Conservation (phyloP, 2,888 invertebrate species). For the Helicoverpa assulta region DNA sequence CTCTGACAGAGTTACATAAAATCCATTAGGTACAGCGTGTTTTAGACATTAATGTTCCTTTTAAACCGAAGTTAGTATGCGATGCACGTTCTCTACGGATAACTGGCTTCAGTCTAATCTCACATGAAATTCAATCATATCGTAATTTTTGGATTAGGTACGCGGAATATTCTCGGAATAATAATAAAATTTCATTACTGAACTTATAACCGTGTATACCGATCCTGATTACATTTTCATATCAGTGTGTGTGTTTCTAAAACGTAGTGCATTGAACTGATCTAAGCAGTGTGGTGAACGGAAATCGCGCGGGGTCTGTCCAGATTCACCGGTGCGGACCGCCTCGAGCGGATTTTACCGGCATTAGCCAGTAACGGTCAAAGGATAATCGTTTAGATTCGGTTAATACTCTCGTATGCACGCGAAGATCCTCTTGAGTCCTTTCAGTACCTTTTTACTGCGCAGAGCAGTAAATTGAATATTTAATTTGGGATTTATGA, state of each 20-base stretch:
- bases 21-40: conserved; percentile 8
- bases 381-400: conserved; percentile 59
- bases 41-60: conserved; percentile 18
- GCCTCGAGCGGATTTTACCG: conserved; percentile 75
- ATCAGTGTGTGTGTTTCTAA: conserved; percentile 29
- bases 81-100: conserved; percentile 28
- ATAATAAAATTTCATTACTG: conserved; percentile 25
- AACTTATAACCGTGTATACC: conserved; percentile 12
- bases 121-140: conserved; percentile 49
- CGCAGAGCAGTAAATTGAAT: conserved; percentile 38
- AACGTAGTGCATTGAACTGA: conserved; percentile 78
- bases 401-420: conserved; percentile 48
- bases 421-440: conserved; percentile 32
- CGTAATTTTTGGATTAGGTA: conserved; percentile 43
- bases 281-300: conserved; percentile 71
- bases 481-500: conserved; percentile 42
- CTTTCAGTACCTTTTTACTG: conserved; percentile 43
- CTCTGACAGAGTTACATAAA: too few relatives aligned
- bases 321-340: conserved; percentile 69
- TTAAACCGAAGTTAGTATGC: conserved; percentile 39
- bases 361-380: conserved; percentile 68
- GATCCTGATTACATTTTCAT: conserved; percentile 25
- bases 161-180: conserved; percentile 12
- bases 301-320: conserved; percentile 71
- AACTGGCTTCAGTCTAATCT: conserved; percentile 45